Evolutionary conservation across 2,113 vertebrate species (phyloP), one percentile per base, ranked within the genome.

Genomic region (Pseudorhombus dupliciocellatus): DNA sequence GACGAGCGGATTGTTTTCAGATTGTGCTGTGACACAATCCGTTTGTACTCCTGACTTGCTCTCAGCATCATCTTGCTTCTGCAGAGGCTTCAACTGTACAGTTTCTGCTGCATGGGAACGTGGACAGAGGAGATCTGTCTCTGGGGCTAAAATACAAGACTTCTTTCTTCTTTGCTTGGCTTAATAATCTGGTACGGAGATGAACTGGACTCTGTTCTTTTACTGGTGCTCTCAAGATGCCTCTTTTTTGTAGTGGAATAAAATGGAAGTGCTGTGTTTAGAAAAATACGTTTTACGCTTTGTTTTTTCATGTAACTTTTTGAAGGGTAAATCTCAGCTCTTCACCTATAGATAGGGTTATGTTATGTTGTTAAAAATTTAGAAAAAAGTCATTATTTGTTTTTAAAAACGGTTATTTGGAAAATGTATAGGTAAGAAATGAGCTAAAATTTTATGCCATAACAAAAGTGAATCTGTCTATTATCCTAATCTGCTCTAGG

Each of bases 201-300:
- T 26, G 63, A 79, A 55, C 54, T 79, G 76, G 74, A 75, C 40
- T 25, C 60, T 79, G 72, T 76, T 83, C 68, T 87, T 80, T 76
- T 67, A 75, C 77, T 37, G 77, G 83, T 92, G 84, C 85, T 92
- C 81, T 84, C 81, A n/a, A 83, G 65, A 84, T 84, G 73, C 76
- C 83, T 90, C 80, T 80, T 85, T 84, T 79, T 90, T 87, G 86
- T 92, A 91, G 91, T 90, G 85, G 68, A 91, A 88, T 91, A 90
- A 91, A 92, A 90, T 80, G 66, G 62, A 88, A 83, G 75, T 90
- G 87, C 77, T 86, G 87, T 90, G 87, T 89, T 22, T 11, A 54
- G 30, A 73, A 62, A 25, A 40, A 50, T 26, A 59, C n/a, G 34
- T 37, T 37, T 37, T 9, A 5, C 10, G 10, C 9, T 37, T 37